Base-by-base conservation (phyloP, 2,113 vertebrate genomes). In the Alces alces region DNA sequence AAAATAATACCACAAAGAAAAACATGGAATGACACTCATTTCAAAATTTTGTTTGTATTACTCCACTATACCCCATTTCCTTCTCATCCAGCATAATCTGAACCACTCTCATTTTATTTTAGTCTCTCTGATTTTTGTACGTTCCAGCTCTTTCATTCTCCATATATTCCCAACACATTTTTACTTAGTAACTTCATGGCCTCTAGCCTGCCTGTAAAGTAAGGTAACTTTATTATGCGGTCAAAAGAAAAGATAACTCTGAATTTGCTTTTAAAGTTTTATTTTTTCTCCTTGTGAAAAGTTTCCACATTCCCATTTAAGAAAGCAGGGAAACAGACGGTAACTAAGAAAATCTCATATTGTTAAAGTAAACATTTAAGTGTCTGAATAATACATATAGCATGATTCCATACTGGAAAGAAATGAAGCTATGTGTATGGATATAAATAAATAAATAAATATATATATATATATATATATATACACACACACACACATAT, bases 191-290 rank as follows among this genome's bases (percentile, higher is more conserved):
- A 93, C 4, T 43, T n/a, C 73, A 80, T 21, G 33, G 25, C 43
- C 70, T 91, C 66, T 86, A 83, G 64, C 58, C 82, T 83, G 8
- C 55, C 39, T 61, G 3, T 47, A 80, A 80, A 80, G 28, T 25
- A 15, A 80, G 8, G 23, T 61, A 70, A 91, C 17, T 88, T 89
- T 45, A 47, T 70, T 36, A 16, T 87, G 61, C 16, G 90, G 47
- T 73, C 73, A n/a, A 78, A 47, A 97, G 39, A 88, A 96, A 95
- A 92, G 6, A 47, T 60, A 76, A 83, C 43, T 66, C 12, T 85
- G 33, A 96, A 96, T 95, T 54, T 84, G n/a, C 23, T 95, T 91
- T 91, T 36, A 91, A 36, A 66, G 60, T 27, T 58, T 73, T 64
- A 39, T 11, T 33, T 60, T 93, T 91, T 61, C 17, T 95, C 91